Evolutionary conservation across 2,797 vertebrate species (phyloP), one percentile per base, ranked within the genome.

Genomic region (Siniperca undulata): DNA sequence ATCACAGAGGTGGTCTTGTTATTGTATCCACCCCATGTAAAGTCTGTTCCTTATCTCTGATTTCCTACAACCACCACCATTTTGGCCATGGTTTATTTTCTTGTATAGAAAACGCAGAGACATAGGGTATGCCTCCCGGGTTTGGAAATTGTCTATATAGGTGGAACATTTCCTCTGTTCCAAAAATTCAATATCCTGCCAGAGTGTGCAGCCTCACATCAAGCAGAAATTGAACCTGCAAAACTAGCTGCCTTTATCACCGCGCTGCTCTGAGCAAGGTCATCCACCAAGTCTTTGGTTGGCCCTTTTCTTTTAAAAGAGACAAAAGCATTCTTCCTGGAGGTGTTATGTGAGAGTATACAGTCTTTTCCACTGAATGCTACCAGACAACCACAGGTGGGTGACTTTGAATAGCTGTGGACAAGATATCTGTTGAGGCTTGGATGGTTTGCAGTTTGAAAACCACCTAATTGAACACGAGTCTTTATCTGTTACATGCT

Each of bases 131-230:
- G 42, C 64, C 52, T 74, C 9, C 59, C 40, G 19, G 38, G 19
- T 78, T n/a, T 65, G 7, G 77, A 88, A 62, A 84, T 75, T 38
- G 16, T 56, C 60, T 60, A 3, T 52, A 59, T 46, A 61, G 20
- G 3, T 38, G 61, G 34, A 80, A 8, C 61, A 70, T 82, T 84
- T 82, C 74, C 62, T 78, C 59, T 36, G 13, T 69, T 74, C 71
- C 75, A 65, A 59, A 77, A 42, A 80, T 85, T 70, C 55, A 89
- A 64, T 88, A 89, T 88, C 88, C 76, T 82, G 75, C 65, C 61
- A 11, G 69, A 0, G 50, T 59, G 67, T 70, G 40, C 79, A 70
- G 75, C 62, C 65, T 71, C 56, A 12, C 68, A 59, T 16, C 64
- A 53, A 53, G 40, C 80, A 81, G 61, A 76, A 80, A 76, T 36